Evolutionary conservation across 2,888 invertebrate genomes (phyloP), one percentile per base, ranked within the genome.

Genomic region (Crocallis elinguaria): DNA sequence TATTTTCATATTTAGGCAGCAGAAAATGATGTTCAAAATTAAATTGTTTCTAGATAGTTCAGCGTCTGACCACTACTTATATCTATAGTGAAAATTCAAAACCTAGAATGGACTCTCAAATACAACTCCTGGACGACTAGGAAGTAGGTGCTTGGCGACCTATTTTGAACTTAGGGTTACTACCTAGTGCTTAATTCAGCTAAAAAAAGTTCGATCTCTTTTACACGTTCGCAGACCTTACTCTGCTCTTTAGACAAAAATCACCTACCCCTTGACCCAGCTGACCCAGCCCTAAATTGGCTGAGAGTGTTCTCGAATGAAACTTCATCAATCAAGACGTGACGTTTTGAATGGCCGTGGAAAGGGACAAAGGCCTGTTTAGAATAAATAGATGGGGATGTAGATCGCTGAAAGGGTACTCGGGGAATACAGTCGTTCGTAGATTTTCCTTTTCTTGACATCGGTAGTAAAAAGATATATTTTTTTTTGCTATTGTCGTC

Each of bases 291-390:
- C 63, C 59, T n/a, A 60, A 67, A 68, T 61, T 70, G 66, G 61
- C 63, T 56, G 49, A 7, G 62, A 77, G 72, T 72, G 71, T 67
- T 71, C 70, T 53, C 36, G 46, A 71, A 71, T 71, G 59, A 64
- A 65, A 62, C 54, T 64, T 71, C 79, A 84, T 84, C 82, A 77
- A 84, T 84, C 84, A 82, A 66, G n/a, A 19, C 50, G 56, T 63
- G 82, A 76, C 81, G 73, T 61, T 59, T 66, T 66, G 72, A 72
- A 67, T 71, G 67, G 71, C 49, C 63, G 56, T 67, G 73, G 72
- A 75, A 73, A 71, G 65, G 70, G 67, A 67, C 66, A 77, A 75
- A 71, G 72, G 64, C 62, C 38, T 73, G 66, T 68, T 73, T 69
- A 61, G 67, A 72, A 71, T 68, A 71, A 75, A 73, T 71, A 75